Evolutionary conservation across 2,113 vertebrate genomes (phyloP), one percentile per base, ranked within the genome.

Genomic region (Tiliqua scincoides): DNA sequence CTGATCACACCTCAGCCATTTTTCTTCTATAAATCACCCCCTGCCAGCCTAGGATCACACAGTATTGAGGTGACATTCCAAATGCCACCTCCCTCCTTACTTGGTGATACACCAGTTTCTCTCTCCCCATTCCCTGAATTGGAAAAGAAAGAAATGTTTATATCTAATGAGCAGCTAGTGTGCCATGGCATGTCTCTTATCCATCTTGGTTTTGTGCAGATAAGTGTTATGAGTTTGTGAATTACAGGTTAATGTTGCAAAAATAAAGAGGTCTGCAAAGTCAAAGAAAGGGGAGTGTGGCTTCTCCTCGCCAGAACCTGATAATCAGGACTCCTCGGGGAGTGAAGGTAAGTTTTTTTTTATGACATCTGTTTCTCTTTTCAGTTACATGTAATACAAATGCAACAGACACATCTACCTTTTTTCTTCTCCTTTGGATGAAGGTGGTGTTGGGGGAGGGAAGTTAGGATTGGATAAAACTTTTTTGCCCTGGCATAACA

Each of bases 301-400:
- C 76, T 99, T 98, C 91, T 99, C 98, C 2, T 99, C 98, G 6
- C 99, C 98, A 0, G 99, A 99, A 93, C 98, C 96, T 5, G 98
- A 99, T 94, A 98, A 96, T 70, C 98, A 98, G 70, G 98, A 99
- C 92, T 99, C 99, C 0, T 99, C 98, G 74, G 99, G 98, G 89
- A 99, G 98, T 82, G 99, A 99, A 96, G 97, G 99, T 99, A 95
- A n/a, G n/a, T n/a, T n/a, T n/a, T n/a, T n/a, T n/a, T n/a, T n/a
- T n/a, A n/a, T n/a, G n/a, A n/a, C n/a, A n/a, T n/a, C n/a, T n/a
- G 73, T 59, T 75, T 77, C 23, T 57, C 10, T 81, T 57, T 79
- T 62, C 9, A 4, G 30, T 18, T 59, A 79, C 8, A 37, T 40
- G 32, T 67, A 82, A 40, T 37, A 73, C 32, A 10, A 21, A 65